Percentiles rank a stretch among this genome's conserved stretches.
Evolutionary conservation across 2,888 invertebrate species (phyloP).

Genomic region (Phyllotreta cruciferae): DNA sequence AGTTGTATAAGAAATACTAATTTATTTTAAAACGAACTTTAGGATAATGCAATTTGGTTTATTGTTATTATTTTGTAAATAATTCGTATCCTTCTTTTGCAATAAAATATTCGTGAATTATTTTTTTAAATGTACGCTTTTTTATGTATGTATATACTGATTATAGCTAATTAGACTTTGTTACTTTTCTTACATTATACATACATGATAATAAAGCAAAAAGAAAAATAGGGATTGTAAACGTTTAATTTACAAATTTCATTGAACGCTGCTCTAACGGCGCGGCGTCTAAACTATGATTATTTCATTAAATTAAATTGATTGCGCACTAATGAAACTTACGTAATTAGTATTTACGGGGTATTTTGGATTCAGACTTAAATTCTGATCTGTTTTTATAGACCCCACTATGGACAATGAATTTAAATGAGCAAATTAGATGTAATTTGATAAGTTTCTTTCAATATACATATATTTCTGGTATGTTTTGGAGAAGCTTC

Average conservation of each 20-base stretch:
- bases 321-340: not conserved
- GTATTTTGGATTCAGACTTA: too few species aligned
- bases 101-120: too few species aligned
- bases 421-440: constrained; percentile 2
- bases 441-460: constrained; percentile 11
- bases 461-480: constrained; percentile 21
- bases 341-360: too few species aligned
- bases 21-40: not conserved
- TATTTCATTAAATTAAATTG: constrained; percentile 9
- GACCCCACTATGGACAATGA: not conserved
- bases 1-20: constrained; percentile 3
- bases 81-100: not conserved
- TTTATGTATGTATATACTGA: too few species aligned
- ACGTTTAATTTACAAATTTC: too few species aligned
- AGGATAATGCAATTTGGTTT: too few species aligned
- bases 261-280: not conserved
- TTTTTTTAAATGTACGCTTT: too few species aligned
- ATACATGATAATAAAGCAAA: too few species aligned
- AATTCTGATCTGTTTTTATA: too few species aligned
- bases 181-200: too few species aligned
- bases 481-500: constrained; percentile 46
- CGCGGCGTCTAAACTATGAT: constrained; percentile 13
- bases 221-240: too few species aligned
- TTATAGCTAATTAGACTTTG: too few species aligned
- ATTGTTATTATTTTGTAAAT: constrained; percentile 12